Evolutionary conservation across 2,797 vertebrate genomes (phyloP).

Genomic region (Glossophaga mutica): DNA sequence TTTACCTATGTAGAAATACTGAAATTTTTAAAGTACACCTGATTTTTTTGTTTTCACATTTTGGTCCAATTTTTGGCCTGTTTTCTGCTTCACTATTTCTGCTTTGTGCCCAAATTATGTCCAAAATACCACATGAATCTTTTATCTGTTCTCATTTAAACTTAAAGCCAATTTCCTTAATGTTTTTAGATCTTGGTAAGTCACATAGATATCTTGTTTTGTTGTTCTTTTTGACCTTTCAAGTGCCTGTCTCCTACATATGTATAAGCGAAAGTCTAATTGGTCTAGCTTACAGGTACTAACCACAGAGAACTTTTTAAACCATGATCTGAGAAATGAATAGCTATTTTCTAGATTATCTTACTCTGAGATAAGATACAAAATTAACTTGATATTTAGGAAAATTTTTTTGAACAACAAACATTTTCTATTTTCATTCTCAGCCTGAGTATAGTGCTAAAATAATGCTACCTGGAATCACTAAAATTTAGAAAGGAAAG

Average conservation of each 20-base stretch:
- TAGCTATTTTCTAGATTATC: constrained; percentile 5
- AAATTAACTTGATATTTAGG: background rate
- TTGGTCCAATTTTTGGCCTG: background rate
- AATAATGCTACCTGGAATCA: background rate
- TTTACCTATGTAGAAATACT: background rate
- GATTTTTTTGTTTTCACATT: constrained; percentile 30
- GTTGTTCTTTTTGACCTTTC: background rate
- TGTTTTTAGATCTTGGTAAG: constrained; percentile 37
- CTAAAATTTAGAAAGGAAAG: background rate
- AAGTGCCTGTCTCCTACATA: background rate
- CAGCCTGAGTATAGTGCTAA: background rate
- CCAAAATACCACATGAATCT: constrained; percentile 16
- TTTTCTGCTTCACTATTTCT: constrained; percentile 39
- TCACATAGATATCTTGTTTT: background rate
- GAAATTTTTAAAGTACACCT: background rate
- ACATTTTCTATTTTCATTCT: constrained; percentile 6
- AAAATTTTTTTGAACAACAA: constrained; percentile 28
- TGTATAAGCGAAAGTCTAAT: constrained; percentile 19
- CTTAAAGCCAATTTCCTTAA: constrained; percentile 44
- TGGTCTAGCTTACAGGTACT: constrained; percentile 18
- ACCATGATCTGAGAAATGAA: background rate
- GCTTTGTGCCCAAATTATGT: background rate
- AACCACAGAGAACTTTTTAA: background rate
- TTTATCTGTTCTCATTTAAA: constrained; percentile 58
- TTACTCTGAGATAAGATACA: background rate